Conservation (phyloP, 2,797 vertebrate species). For the Darevskia mixta region DNA sequence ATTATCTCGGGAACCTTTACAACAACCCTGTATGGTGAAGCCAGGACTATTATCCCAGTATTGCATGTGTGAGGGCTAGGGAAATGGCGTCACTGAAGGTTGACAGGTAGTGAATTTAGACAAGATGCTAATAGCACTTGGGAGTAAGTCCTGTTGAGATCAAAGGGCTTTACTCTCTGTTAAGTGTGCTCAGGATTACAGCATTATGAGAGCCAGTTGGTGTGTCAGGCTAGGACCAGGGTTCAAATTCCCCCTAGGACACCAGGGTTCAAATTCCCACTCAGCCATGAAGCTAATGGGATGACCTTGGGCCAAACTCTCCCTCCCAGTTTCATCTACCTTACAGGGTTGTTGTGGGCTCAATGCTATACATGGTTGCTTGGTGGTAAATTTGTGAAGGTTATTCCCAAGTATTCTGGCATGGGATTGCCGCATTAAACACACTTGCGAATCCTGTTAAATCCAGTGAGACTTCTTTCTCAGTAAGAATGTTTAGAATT, state of each 20-base stretch:
- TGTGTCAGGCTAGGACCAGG: no score
- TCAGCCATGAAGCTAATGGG: no score
- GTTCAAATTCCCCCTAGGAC: no score
- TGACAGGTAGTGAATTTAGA: not conserved
- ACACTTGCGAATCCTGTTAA: not conserved
- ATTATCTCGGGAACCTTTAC: not conserved
- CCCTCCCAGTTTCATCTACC: no score
- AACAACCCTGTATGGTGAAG: not conserved
- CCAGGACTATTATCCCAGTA: not conserved
- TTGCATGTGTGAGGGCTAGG: not conserved
- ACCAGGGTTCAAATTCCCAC: no score
- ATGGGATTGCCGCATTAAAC: constrained; percentile 21
- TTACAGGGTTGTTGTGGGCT: no score
- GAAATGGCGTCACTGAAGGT: no score
- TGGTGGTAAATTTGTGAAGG: not conserved
- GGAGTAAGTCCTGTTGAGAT: not conserved
- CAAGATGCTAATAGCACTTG: no score
- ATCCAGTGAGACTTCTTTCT: not conserved
- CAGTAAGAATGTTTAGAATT: not conserved
- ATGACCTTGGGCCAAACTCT: no score
- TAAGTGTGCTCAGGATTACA: not conserved
- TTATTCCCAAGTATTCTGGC: not conserved
- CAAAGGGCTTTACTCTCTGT: not conserved
- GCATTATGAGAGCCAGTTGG: not conserved
- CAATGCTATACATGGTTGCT: no score